Evolutionary conservation across 2,113 vertebrate species (phyloP).

Genomic region (Menidia beryllina): DNA sequence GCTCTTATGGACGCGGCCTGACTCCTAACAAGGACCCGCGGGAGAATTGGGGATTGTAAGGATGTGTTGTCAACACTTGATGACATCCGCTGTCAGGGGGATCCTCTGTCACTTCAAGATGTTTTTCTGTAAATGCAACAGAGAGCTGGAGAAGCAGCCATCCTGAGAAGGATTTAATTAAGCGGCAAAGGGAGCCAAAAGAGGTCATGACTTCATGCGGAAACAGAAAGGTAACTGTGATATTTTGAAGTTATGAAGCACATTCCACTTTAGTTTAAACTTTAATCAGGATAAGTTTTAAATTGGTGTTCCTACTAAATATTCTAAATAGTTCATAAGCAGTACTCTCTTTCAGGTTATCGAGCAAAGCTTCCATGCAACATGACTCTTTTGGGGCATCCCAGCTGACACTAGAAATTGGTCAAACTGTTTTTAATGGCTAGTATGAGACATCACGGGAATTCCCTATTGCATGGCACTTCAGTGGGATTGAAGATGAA

Average conservation of each 20-base stretch:
- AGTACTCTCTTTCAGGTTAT: slow-evolving; percentile 13
- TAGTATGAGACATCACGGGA: not conserved
- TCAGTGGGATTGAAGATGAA: slow-evolving; percentile 31
- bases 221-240: slow-evolving; percentile 9
- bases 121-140: slow-evolving; percentile 14
- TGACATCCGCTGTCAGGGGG: slow-evolving; percentile 61
- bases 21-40: slow-evolving; percentile 75
- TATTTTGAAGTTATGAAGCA: slow-evolving; percentile 27
- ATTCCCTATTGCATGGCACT: slow-evolving; percentile 1
- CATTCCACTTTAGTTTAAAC: slow-evolving; percentile 16
- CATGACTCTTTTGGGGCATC: not conserved
- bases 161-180: slow-evolving; percentile 40
- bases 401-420: slow-evolving; percentile 9
- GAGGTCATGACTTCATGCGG: slow-evolving; percentile 26
- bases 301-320: not conserved
- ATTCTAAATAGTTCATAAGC: slow-evolving; percentile 1
- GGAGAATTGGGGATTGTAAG: slow-evolving; percentile 54
- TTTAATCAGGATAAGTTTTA: slow-evolving; percentile 20
- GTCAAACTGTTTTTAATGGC: slow-evolving; percentile 14
- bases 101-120: slow-evolving; percentile 36
- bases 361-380: not conserved
- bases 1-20: slow-evolving; percentile 70
- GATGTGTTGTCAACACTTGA: slow-evolving; percentile 71
- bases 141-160: slow-evolving; percentile 26
- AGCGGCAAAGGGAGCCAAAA: slow-evolving; percentile 31